These are phyloP conservation scores for Sprattus sprattus DNA, from an alignment of 2,113 vertebrate genomes.

Conservation along the genomic window DNA sequence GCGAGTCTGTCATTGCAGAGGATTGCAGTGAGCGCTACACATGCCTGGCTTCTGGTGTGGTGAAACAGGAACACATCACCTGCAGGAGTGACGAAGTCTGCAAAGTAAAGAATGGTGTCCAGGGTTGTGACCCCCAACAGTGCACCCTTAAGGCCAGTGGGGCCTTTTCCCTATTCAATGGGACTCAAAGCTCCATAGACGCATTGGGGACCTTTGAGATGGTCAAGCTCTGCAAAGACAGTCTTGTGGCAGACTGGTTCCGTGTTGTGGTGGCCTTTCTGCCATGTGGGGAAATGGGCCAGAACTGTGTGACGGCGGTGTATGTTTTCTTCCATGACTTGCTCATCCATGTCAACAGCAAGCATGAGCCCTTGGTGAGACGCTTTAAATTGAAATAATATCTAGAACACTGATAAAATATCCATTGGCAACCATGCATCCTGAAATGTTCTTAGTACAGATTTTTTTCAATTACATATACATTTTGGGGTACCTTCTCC, in stretches of 20 bases:
- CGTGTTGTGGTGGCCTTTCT: conserved; percentile 47
- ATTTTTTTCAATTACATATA: not conserved
- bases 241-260: conserved; percentile 43
- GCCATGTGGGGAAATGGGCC: conserved; percentile 8
- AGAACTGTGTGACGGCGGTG: not conserved
- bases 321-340: conserved; percentile 46
- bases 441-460: not conserved
- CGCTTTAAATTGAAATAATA: not conserved
- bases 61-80: conserved; percentile 3
- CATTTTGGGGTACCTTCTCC: not conserved
- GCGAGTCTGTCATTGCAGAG: conserved; percentile 28
- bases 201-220: conserved; percentile 41
- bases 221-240: conserved; percentile 19
- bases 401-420: not conserved
- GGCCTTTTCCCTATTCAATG: conserved; percentile 42
- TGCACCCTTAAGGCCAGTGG: conserved; percentile 40
- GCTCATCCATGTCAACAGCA: conserved; percentile 37
- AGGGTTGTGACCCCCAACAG: conserved; percentile 31
- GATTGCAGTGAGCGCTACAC: conserved; percentile 29
- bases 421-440: not conserved
- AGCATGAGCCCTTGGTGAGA: conserved; percentile 47
- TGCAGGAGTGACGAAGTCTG: conserved; percentile 31
- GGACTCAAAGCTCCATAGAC: conserved; percentile 28
- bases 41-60: conserved; percentile 27
- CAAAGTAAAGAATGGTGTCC: conserved; percentile 21